Evolutionary conservation across 2,113 vertebrate species (phyloP).

Genomic region (Lontra canadensis): DNA sequence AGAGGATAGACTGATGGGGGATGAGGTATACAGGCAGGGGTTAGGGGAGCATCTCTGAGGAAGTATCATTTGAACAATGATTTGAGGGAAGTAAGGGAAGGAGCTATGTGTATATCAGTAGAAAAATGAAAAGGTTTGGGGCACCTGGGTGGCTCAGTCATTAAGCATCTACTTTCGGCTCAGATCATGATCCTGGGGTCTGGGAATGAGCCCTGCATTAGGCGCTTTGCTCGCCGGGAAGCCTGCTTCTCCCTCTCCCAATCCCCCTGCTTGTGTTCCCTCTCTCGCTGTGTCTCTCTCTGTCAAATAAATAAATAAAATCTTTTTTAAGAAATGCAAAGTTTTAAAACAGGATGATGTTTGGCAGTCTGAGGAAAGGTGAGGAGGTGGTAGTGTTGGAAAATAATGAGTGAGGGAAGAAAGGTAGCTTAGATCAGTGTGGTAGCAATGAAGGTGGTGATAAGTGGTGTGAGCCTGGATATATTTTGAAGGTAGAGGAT

Average conservation of each 20-base stretch:
- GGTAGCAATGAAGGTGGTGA: neutral
- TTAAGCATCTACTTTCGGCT: too few species aligned
- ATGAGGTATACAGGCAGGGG: neutral
- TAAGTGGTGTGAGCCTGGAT: neutral
- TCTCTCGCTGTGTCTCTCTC: too few species aligned
- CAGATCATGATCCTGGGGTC: too few species aligned
- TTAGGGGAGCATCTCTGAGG: neutral
- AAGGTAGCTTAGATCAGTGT: neutral
- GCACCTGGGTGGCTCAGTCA: too few species aligned
- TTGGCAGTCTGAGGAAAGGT: neutral
- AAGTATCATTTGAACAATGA: neutral
- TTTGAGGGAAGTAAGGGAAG: constrained; percentile 18
- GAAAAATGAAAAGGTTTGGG: constrained; percentile 12
- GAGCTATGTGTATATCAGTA: neutral
- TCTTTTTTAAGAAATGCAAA: neutral
- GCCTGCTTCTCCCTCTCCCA: too few species aligned
- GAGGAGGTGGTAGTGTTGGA: neutral
- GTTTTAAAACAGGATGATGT: neutral
- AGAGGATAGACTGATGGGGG: neutral
- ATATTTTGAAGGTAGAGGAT: neutral
- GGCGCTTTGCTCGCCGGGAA: too few species aligned
- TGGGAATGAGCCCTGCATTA: too few species aligned
- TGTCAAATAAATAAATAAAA: too few species aligned
- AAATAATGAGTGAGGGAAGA: constrained; percentile 14
- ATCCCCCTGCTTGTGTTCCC: too few species aligned